Evolutionary conservation across 1,140 invertebrate species (phyloP), one percentile per base, ranked within the genome.

Genomic region (Schlechtendalia chinensis): DNA sequence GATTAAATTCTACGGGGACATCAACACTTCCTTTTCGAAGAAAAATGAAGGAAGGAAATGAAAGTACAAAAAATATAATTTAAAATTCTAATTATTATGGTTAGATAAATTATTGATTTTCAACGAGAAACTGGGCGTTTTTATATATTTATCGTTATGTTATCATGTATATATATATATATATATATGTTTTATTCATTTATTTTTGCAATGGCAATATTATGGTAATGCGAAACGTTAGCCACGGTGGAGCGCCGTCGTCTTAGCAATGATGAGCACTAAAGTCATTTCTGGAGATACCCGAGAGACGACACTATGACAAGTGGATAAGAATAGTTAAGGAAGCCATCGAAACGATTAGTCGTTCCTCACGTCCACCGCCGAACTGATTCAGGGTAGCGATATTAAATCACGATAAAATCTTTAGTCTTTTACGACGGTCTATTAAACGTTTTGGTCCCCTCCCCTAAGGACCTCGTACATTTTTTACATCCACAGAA

Each of bases 361-460:
- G 75, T 79, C 75, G 22, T 50, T 63, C 58, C 39, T 59, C 75
- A 29, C 45, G 50, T 50, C 75, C 22, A 54, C 27, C 22, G 1
- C 58, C 54, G 47, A 79, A 58, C 75, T 27, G 56, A 61, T 79
- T 39, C 45, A 19, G 32, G 39, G 22, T 22, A 63, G 45, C 16
- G 75, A 61, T 79, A 79, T 79, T 79, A 79, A 79, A 63, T 79
- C 75, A 79, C 58, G 75, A 79, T 79, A 79, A 61, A 61, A 79
- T 79, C 56, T 79, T 61, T 63, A 79, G 58, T 79, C 75, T 61
- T 79, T 79, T 79, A 61, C 56, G 58, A 61, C 75, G 61, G 75
- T 79, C 75, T 79, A 79, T 79, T 79, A 79, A 79, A 79, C 54
- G 56, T 58, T 79, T 45, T 63, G 50, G 39, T 54, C 22, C 45